Evolutionary conservation across 2,113 vertebrate genomes (phyloP).

Genomic region (Limanda limanda): DNA sequence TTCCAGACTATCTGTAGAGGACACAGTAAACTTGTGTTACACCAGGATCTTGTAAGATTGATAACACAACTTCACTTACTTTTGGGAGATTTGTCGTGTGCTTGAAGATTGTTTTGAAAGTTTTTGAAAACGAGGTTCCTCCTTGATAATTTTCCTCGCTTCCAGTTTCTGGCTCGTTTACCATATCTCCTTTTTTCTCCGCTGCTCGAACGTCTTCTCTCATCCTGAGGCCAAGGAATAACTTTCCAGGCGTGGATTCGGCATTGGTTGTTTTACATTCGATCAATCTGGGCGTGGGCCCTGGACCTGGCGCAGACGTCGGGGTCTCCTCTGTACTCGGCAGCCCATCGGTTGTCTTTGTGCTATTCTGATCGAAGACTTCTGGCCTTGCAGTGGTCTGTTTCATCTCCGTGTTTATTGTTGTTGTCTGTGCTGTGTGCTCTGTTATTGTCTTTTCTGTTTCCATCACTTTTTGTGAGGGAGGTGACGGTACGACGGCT

Average conservation of each 20-base stretch:
- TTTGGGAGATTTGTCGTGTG: background rate
- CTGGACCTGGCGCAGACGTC: background rate
- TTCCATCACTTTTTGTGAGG: background rate
- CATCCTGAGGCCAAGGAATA: constrained; percentile 45
- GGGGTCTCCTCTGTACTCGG: background rate
- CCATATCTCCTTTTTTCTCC: background rate
- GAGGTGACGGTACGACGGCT: background rate
- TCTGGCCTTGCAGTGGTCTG: background rate
- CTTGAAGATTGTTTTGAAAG: background rate
- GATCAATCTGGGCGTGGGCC: background rate
- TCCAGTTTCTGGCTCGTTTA: background rate
- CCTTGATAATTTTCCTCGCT: background rate
- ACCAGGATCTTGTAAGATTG: too few relatives aligned
- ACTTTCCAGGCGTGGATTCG: background rate
- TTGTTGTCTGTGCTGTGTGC: background rate
- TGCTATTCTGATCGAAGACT: background rate
- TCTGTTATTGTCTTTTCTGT: background rate
- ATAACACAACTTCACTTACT: constrained; percentile 13
- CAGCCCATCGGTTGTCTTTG: background rate
- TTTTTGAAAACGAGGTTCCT: background rate
- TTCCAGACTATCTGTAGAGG: too few relatives aligned
- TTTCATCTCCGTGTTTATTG: constrained; percentile 6
- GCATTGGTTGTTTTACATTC: background rate
- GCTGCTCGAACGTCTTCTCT: constrained; percentile 27
- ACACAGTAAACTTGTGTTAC: background rate